A percentile compares a stretch with the other conserved stretches of the same genome.
phyloP scores from a whole-genome alignment of 2,888 invertebrate genomes.

The Drosophila mettleri region DNA sequence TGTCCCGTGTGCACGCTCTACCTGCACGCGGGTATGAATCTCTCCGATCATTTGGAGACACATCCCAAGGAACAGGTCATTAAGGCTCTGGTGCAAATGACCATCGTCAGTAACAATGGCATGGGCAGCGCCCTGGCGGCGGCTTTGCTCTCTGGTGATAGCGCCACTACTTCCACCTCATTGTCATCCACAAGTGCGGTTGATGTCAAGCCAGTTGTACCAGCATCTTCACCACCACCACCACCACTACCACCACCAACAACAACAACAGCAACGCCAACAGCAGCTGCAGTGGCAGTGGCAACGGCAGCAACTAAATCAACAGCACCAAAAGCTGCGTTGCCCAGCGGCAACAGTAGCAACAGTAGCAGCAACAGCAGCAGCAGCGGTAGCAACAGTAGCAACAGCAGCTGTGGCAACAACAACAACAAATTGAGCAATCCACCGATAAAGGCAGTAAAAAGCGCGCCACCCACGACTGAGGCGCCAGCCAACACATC shows the following conservation, averaged over 20 bases:
- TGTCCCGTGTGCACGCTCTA: constrained; percentile 95
- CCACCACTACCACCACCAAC: constrained; percentile 25
- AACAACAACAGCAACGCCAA: neutral
- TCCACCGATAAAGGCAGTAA: constrained; percentile 73
- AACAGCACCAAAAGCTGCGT: constrained; percentile 30
- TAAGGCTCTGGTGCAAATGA: constrained; percentile 88
- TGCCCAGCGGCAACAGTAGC: constrained; percentile 24
- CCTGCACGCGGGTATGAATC: constrained; percentile 92
- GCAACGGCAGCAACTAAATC: constrained; percentile 26
- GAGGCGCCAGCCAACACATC: constrained; percentile 70
- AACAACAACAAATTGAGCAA: constrained; percentile 61
- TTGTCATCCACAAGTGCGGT: constrained; percentile 12
- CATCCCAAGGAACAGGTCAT: constrained; percentile 96
- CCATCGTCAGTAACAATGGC: constrained; percentile 68
- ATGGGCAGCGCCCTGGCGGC: constrained; percentile 60
- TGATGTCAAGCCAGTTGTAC: constrained; percentile 66
- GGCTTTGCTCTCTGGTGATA: constrained; percentile 43
- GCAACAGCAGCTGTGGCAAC: constrained; percentile 24
- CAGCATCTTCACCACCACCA: constrained; percentile 16
- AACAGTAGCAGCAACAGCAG: constrained; percentile 33
- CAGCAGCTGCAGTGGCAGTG: constrained; percentile 2
- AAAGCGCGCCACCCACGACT: constrained; percentile 67
- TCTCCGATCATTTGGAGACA: constrained; percentile 92
- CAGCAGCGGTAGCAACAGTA: constrained; percentile 9
- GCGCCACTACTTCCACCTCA: constrained; percentile 5